phyloP scores from a whole-genome alignment of 2,888 invertebrate genomes.

The Pollenia angustigena region DNA sequence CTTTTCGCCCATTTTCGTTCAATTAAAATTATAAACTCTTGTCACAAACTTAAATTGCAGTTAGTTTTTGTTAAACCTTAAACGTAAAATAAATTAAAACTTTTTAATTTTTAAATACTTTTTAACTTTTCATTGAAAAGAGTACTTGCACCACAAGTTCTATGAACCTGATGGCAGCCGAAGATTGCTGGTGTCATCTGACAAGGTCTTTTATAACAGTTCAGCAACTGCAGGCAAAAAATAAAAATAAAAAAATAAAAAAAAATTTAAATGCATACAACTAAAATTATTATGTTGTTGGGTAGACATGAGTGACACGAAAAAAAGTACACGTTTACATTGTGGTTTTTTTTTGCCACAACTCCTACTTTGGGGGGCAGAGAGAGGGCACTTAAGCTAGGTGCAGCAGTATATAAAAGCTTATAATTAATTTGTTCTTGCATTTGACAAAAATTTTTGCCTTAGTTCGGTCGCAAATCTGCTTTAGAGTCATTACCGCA shows the following conservation, averaged over 20 bases:
- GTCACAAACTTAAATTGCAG: too few species aligned
- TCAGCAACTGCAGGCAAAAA: slow-evolving; percentile 38
- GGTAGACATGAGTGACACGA: slow-evolving; percentile 15
- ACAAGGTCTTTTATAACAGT: slow-evolving; percentile 33
- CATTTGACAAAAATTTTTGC: too few species aligned
- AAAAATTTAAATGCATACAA: slow-evolving; percentile 29
- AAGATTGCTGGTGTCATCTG: slow-evolving; percentile 21
- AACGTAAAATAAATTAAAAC: background rate
- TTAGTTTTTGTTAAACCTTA: too few species aligned
- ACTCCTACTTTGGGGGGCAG: too few species aligned
- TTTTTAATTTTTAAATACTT: background rate
- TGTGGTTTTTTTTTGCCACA: too few species aligned
- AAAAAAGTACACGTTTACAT: background rate
- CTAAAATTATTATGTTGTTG: slow-evolving; percentile 55
- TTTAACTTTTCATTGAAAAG: background rate
- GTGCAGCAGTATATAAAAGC: too few species aligned
- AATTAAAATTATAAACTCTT: too few species aligned
- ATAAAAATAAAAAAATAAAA: slow-evolving; percentile 14
- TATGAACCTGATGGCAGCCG: background rate
- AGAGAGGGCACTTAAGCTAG: too few species aligned
- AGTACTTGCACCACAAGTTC: background rate
- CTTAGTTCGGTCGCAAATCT: too few species aligned
- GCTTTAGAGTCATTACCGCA: too few species aligned
- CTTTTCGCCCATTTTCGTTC: too few species aligned
- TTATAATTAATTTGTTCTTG: too few species aligned